Evolutionary conservation across 30 jellyfish, hydroid and myxozoan genomes (phyloP), one percentile per base, ranked within the genome.

Genomic region (Cassiopea xamachana): DNA sequence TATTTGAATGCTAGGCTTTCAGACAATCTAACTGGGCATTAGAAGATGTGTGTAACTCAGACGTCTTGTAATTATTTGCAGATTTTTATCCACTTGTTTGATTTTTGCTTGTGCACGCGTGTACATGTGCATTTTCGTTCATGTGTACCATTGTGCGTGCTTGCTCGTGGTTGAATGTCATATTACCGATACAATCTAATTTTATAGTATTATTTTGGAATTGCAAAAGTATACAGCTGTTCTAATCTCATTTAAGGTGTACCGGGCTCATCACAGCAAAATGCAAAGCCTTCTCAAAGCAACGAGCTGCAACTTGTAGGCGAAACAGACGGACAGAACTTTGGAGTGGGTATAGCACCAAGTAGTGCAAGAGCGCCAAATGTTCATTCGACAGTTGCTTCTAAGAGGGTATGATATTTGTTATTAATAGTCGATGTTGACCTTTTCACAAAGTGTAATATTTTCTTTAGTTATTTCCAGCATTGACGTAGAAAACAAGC

Each of bases 271-370:
- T 27, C 80, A 16, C 80, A 71, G 16, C 76, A 67, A 67, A 71
- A 12, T 12, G 15, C 55, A 55, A 71, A 71, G 1, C 55, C 80
- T 1, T 27, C 80, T 71, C 84, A 72, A 27, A 58, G 18, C 43
- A 94, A 74, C 14, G 94, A 84, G 47, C 76, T 70, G 1, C 83
- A 55, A 44, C 87, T 76, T 1, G 99, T 96, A 18, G 99, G 99
- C 68, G 98, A 91, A 67, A 76, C 96, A 73, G 99, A 96, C 70
- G 99, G 98, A 9, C 95, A 92, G 73, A 89, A 92, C 17, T 96
- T 96, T 78, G 94, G 98, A 27, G 94, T 96, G 19, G 99, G 99
- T 4, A 94, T 87, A 43, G 97, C 97, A 0, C 93, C 96, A 47
- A 89, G 74, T 72, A 68, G 91, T 75, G 97, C 95, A 3, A 96